A percentile compares a stretch with the other conserved stretches of the same genome.
These are phyloP conservation scores for Sinohyriopsis cumingii DNA, from an alignment of 2,888 invertebrate species.

Conservation along the genomic window DNA sequence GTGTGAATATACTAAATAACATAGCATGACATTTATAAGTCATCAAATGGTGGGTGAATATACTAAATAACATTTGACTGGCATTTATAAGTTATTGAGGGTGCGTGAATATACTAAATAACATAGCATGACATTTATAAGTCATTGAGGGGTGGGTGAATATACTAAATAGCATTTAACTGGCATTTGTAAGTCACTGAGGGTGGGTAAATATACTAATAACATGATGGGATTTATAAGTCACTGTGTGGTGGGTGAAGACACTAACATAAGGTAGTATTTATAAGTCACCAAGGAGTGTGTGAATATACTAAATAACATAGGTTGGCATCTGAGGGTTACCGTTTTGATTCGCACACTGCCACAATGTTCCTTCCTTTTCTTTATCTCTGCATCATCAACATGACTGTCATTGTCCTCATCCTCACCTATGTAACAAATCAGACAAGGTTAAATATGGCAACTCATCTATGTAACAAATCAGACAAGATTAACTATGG, in stretches of 20 bases:
- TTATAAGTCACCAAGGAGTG: neutral
- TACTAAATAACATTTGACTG: neutral
- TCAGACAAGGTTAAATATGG: too few species aligned
- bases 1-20: neutral
- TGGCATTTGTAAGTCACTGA: too few species aligned
- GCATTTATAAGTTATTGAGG: too few species aligned
- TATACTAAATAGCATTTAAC: too few species aligned
- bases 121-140: too few species aligned
- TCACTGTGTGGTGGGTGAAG: neutral
- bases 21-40: neutral
- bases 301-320: neutral
- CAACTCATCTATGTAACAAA: too few species aligned
- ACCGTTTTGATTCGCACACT: constrained; percentile 60
- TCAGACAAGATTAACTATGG: too few species aligned
- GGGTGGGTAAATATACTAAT: neutral
- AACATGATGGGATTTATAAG: neutral
- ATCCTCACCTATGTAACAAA: too few species aligned
- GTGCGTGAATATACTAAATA: too few species aligned
- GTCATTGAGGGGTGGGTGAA: too few species aligned
- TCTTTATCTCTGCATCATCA: constrained; percentile 59
- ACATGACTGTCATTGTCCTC: constrained; percentile 54
- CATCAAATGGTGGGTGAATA: neutral
- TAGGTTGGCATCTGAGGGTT: constrained; percentile 15
- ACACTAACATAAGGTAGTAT: neutral
- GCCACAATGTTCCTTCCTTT: constrained; percentile 57